These are phyloP conservation scores for Drosophila bipectinata DNA, from an alignment of 1,140 invertebrate genomes.

Conservation along the genomic window DNA sequence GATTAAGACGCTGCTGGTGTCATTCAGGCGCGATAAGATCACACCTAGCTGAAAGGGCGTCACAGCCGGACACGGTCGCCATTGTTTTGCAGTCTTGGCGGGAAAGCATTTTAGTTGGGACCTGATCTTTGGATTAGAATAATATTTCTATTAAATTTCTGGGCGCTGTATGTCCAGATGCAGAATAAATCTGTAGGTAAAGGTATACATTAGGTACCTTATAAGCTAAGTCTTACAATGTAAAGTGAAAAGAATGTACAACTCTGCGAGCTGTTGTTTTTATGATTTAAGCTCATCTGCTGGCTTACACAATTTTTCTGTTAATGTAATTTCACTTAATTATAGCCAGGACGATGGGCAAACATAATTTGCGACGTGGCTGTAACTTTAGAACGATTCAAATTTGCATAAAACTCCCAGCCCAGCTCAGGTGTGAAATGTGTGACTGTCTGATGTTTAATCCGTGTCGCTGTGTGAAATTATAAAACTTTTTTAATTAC, in stretches of 20 bases:
- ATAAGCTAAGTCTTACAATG: background rate
- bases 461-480: constrained; percentile 40
- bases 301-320: constrained; percentile 1
- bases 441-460: constrained; percentile 30
- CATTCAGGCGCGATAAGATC: constrained; percentile 19
- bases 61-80: background rate
- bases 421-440: constrained; percentile 57
- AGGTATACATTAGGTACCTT: background rate
- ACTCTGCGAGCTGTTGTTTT: background rate
- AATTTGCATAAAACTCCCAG: constrained; percentile 65
- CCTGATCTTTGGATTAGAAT: background rate
- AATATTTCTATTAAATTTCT: constrained; percentile 1
- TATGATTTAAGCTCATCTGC: constrained; percentile 13
- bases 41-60: constrained; percentile 9
- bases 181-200: background rate
- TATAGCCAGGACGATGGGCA: constrained; percentile 53
- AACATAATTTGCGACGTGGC: constrained; percentile 64
- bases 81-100: background rate
- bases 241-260: background rate
- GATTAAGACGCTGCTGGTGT: constrained; percentile 64
- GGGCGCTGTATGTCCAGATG: too few relatives aligned
- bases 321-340: constrained; percentile 51
- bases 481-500: constrained; percentile 77
- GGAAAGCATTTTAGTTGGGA: background rate
- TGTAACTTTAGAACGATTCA: constrained; percentile 62